phyloP scores from a whole-genome alignment of 2,113 vertebrate species.

The Macaca nemestrina region DNA sequence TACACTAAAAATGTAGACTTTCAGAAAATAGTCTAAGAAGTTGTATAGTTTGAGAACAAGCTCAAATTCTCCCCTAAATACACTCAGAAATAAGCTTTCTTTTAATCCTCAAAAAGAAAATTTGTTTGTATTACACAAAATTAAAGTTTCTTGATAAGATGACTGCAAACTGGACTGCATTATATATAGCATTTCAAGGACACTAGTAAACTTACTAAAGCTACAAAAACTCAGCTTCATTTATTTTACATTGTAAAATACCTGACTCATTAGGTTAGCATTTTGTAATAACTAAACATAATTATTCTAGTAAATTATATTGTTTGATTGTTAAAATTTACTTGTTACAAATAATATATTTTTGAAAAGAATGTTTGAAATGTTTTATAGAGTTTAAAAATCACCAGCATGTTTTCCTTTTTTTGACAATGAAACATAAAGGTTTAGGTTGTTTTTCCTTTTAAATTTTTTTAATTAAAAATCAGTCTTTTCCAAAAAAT shows the following conservation, averaged over 20 bases:
- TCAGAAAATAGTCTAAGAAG: slow-evolving; percentile 44
- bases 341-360: slow-evolving; percentile 59
- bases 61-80: slow-evolving; percentile 54
- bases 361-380: slow-evolving; percentile 47
- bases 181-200: slow-evolving; percentile 42
- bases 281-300: slow-evolving; percentile 43
- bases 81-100: slow-evolving; percentile 22
- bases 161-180: background rate
- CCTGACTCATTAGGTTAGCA: slow-evolving; percentile 38
- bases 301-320: slow-evolving; percentile 24
- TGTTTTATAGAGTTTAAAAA: slow-evolving; percentile 9
- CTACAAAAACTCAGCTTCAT: slow-evolving; percentile 39
- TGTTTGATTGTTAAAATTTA: slow-evolving; percentile 50
- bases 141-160: slow-evolving; percentile 54
- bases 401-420: slow-evolving; percentile 4
- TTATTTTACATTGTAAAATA: slow-evolving; percentile 52
- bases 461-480: slow-evolving; percentile 44
- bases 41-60: slow-evolving; percentile 39
- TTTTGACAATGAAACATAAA: slow-evolving; percentile 31
- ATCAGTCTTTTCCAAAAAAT: background rate
- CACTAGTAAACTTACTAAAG: slow-evolving; percentile 26
- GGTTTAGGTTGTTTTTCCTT: background rate
- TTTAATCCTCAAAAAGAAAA: slow-evolving; percentile 54
- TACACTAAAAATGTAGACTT: slow-evolving; percentile 25
- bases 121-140: background rate